Conservation (phyloP, 2,113 vertebrate species). For the Stomatorhinus ivindoensis region DNA sequence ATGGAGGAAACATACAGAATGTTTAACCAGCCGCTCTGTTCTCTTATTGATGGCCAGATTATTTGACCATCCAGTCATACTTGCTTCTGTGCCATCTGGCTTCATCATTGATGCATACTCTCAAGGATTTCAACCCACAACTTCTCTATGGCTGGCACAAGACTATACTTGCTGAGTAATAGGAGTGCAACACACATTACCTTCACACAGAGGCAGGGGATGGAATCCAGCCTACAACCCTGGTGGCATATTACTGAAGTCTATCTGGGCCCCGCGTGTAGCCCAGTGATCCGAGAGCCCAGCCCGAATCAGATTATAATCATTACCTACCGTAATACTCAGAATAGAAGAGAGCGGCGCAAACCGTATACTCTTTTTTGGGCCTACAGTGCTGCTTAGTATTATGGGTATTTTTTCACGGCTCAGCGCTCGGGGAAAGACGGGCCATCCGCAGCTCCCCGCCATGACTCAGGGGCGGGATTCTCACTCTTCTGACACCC, state of each 20-base stretch:
- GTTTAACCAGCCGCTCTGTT: neutral
- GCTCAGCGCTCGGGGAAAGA: neutral
- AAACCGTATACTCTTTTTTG: neutral
- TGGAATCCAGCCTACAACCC: neutral
- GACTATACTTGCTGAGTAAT: neutral
- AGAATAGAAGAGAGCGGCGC: neutral
- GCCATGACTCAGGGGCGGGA: neutral
- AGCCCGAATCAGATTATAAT: neutral
- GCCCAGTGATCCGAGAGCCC: neutral
- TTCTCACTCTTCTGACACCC: neutral
- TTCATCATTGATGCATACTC: neutral
- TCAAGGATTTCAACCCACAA: neutral
- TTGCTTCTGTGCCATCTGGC: neutral
- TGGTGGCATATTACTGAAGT: neutral
- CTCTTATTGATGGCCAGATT: neutral
- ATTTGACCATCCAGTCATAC: neutral
- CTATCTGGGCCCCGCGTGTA: neutral
- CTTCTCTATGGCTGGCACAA: neutral
- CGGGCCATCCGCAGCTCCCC: neutral
- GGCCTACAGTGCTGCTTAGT: neutral
- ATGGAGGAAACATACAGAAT: neutral
- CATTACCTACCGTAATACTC: neutral
- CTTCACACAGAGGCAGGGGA: neutral
- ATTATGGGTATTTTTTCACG: neutral
- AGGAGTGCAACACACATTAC: neutral